Base-by-base conservation (phyloP, 2,113 vertebrate genomes). In the Nibea albiflora region DNA sequence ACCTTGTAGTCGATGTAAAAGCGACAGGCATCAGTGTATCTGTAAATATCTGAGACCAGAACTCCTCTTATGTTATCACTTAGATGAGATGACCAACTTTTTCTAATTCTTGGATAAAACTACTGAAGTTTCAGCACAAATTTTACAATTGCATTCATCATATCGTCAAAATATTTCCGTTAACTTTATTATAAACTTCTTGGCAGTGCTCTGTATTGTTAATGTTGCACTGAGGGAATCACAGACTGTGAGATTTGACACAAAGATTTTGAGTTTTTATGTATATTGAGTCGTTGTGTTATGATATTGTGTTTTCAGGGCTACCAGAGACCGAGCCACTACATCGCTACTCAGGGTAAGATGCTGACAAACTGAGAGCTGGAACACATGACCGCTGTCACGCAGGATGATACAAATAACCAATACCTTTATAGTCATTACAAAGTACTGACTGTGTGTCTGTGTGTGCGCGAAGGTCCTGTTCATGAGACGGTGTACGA, bases 401-500 rank as follows among this genome's bases (percentile, higher is more conserved):
- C 22, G 17, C 54, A 60, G 31, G 9, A 58, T 61, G 31, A 35
- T 62, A 24, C 4, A 42, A 65, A 42, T 42, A 44, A 8, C 4
- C 3, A 31, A 39, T 39, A 39, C 35, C 35, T 39, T 39, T 39
- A 39, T 39, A 39, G 16, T 49, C 1, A 12, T 26, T 26, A 47
- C 26, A 52, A 80, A 57, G 9, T 20, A 5, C 44, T 73, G 7
- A 61, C 12, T 44, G 20, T 35, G 1, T 60, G 16, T 39, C 8
- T 14, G 1, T 46, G 1, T 77, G 3, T 64, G 57, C 67, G 46
- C 20, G 1, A 83, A 99, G 98, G 98, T 77, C 98, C 98, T 11
- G 98, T 99, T 85, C 98, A 99, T 60, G 98, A 99, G 94, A 99
- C 98, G 1, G 98, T 99, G 5, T 99, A 99, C 89, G 98, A 99